These are phyloP conservation scores for Ganaspis sp. DNA, from an alignment of 1,140 invertebrate species.

Conservation along the genomic window DNA sequence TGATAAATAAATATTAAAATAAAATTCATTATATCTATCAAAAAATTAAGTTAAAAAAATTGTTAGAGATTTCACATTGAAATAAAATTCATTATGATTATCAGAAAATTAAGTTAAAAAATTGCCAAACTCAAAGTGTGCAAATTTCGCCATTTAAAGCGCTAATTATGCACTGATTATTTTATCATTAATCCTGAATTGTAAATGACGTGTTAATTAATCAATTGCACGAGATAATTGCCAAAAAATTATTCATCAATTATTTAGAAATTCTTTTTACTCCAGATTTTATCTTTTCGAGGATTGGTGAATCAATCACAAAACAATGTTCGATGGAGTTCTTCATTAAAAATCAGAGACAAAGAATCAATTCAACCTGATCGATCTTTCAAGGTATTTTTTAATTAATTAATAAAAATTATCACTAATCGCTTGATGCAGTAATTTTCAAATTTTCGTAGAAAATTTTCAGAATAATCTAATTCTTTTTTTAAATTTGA, in stretches of 20 bases:
- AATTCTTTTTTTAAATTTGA: too few species aligned
- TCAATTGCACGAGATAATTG: not conserved
- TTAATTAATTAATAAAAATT: slow-evolving; percentile 23
- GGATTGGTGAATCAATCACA: slow-evolving; percentile 66
- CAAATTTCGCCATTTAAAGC: not conserved
- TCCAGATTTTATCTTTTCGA: slow-evolving; percentile 61
- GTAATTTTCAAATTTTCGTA: too few species aligned
- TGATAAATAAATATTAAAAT: too few species aligned
- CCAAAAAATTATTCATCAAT: slow-evolving; percentile 18
- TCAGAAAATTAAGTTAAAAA: not conserved
- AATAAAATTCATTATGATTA: too few species aligned
- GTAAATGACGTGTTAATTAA: not conserved
- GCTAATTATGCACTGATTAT: not conserved
- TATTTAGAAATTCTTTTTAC: slow-evolving; percentile 18
- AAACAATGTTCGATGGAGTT: slow-evolving; percentile 65
- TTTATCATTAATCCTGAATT: not conserved
- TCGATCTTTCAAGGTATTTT: slow-evolving; percentile 70
- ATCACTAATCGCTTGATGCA: too few species aligned
- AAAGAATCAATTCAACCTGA: slow-evolving; percentile 64
- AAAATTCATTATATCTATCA: too few species aligned
- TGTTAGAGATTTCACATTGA: too few species aligned
- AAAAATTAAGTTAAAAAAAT: too few species aligned
- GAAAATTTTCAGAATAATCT: too few species aligned
- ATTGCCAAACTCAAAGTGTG: not conserved
- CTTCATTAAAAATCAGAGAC: slow-evolving; percentile 68